Base-by-base conservation (phyloP, 2,888 invertebrate species). In the Drosophila meridiana region DNA sequence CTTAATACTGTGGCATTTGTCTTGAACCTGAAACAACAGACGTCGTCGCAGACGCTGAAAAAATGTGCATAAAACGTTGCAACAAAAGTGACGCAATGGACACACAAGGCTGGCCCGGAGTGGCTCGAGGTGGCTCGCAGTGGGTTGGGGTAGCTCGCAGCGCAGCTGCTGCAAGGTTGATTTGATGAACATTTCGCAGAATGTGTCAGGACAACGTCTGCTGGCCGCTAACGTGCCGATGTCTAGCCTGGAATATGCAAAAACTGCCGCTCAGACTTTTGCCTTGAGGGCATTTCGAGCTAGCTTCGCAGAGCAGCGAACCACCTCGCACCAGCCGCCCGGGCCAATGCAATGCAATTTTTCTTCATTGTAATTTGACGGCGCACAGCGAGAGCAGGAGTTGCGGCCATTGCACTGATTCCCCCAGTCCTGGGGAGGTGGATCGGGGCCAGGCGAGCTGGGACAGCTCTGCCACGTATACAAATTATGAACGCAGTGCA, bases 61-160 rank as follows among this genome's bases (percentile, higher is more conserved):
- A 87, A 87, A 87, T 87, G 87, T 87, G 87, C 89, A 89, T 82
- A 89, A 81, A 89, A 87, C 87, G 89, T 83, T 88, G 85, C 85
- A 85, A 85, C 86, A 85, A 87, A 85, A 87, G 63, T 73, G 74
- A 55, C 69, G 69, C 76, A 75, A 45, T 58, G 60, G 43, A 62
- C 75, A 56, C 38, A 52, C 38, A 52, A 30, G 59, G 66, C 48
- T 43, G 20, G 20, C 13, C 1, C 9, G 9, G 36, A 5, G 50
- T 34, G 4, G 9, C 40, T 14, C 14, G 6, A 40, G 40, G 4
- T 20, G 20, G 20, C 20, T 20, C 20, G 20, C 20, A 14, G 9
- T 20, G 43, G 1, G 43, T 20, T 11, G n/a, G 56, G 50, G n/a
- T 20, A 28, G 40, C 62, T 40, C 50, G 9, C n/a, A 26, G 32